Evolutionary conservation across 2,113 vertebrate species (phyloP), one percentile per base, ranked within the genome.

Genomic region (Porphyrio hochstetteri): DNA sequence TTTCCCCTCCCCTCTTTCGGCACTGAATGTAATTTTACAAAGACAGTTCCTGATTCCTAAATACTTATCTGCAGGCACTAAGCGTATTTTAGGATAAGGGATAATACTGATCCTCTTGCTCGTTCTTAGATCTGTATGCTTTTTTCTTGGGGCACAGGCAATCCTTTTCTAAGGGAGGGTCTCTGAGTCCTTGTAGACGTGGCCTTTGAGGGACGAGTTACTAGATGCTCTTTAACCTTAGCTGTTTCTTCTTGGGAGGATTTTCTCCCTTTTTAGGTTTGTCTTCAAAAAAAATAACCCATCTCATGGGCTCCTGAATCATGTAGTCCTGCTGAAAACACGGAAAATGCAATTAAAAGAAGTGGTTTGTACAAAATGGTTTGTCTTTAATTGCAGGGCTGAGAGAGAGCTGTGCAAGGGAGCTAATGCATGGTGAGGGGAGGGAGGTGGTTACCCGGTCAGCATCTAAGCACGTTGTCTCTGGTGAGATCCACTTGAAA

Each of bases 381-480:
- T 93, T 52, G 18, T 33, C 11, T 29, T 46, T 33, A 42, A 20
- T 11, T 7, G 21, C 28, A 29, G 72, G 33, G 13, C 60, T 0
- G 4, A 35, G 28, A 36, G 35, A 6, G 38, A 27, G 46, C 44
- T 72, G 48, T 17, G 31, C 14, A 16, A n/a, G 74, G n/a, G 57
- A 70, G 82, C 46, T 75, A 11, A 11, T 50, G 46, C 46, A 1
- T 1, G 1, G 44, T 4, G 68, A 56, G 79, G 40, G 52, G 15
- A 42, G 50, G n/a, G 48, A 25, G 13, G 31, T 0, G 11, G n/a
- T 71, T 7, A 2, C 16, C 23, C 0, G 4, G n/a, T 16, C 50
- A 19, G 61, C 64, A 46, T 50, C 67, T 19, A 8, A 7, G 25
- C 7, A 6, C 23, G 2, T 20, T 5, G 0, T 28, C 56, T 69